Percentiles rank a stretch among this genome's conserved stretches.
phyloP scores from a whole-genome alignment of 2,113 vertebrate genomes.

The Oreochromis aureus region DNA sequence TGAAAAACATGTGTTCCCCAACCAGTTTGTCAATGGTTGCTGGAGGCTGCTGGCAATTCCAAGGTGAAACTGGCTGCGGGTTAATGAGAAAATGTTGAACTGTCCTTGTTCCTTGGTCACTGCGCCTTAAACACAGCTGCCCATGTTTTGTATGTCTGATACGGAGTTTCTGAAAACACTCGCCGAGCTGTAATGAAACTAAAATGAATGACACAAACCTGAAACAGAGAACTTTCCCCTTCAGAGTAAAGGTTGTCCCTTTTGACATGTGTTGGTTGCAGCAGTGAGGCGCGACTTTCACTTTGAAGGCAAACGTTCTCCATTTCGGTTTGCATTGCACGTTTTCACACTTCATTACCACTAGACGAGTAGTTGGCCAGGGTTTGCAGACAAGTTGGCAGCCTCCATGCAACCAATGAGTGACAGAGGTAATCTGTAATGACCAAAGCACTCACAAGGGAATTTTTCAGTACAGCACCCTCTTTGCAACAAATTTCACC shows the following conservation, averaged over 20 bases:
- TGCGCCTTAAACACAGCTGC: neutral
- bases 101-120: neutral
- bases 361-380: neutral
- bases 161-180: neutral
- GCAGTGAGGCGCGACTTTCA: neutral
- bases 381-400: neutral
- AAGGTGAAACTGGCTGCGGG: neutral
- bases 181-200: neutral
- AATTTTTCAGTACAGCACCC: neutral
- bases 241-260: neutral
- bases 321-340: neutral
- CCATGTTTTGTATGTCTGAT: neutral
- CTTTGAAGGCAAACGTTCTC: neutral
- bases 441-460: neutral
- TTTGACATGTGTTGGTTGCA: neutral
- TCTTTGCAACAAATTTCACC: neutral
- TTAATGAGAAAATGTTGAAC: neutral
- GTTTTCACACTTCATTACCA: neutral
- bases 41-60: neutral
- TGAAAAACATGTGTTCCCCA: neutral
- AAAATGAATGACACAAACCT: neutral
- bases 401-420: neutral
- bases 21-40: neutral
- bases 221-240: neutral
- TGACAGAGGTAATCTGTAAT: neutral